Conservation (phyloP, 2,113 vertebrate species). For the Polyodon spathula region DNA sequence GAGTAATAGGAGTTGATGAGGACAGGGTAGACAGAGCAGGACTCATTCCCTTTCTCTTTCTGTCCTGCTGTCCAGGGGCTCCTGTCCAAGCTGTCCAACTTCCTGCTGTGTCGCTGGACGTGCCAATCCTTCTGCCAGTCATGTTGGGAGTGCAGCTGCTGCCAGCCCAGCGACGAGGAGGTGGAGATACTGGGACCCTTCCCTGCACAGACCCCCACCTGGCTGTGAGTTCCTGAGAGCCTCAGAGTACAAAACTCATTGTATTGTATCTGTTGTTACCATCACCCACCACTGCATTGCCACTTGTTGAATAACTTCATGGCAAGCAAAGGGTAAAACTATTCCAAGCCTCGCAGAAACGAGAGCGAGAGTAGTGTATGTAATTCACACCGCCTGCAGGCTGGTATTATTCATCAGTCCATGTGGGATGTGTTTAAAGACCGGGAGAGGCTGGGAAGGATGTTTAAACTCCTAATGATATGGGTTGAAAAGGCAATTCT, state of each 20-base stretch:
- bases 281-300: too few species aligned
- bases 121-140: conserved; percentile 65
- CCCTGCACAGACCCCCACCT: conserved; percentile 74
- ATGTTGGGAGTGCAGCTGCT: conserved; percentile 76
- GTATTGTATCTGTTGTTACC: too few species aligned
- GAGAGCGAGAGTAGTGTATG: too few species aligned
- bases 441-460: neutral
- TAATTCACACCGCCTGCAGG: too few species aligned
- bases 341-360: too few species aligned
- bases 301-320: too few species aligned
- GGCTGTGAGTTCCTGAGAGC: conserved; percentile 81
- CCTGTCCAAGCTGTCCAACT: conserved; percentile 69
- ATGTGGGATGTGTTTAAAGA: too few species aligned
- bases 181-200: conserved; percentile 85
- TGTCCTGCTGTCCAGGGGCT: conserved; percentile 58
- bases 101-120: conserved; percentile 76
- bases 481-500: neutral
- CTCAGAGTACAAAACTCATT: too few species aligned
- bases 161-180: conserved; percentile 73
- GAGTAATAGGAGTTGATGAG: too few species aligned
- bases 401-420: neutral
- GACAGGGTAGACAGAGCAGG: too few species aligned
- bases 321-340: too few species aligned
- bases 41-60: neutral
- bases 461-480: neutral